Conservation (phyloP, 2,113 vertebrate genomes). For the Dendrocopos noguchii region DNA sequence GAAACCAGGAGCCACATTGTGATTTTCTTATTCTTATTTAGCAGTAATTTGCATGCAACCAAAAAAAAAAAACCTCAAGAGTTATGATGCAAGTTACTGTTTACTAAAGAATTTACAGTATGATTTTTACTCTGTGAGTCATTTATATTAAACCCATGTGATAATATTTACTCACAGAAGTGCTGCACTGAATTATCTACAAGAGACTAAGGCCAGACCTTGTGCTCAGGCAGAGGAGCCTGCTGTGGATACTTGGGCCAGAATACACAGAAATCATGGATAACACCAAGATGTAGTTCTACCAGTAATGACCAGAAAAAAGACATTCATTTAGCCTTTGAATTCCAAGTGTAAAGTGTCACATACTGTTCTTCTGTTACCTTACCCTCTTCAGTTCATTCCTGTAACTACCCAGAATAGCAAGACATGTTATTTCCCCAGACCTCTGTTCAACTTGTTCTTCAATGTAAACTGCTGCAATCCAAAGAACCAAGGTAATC, state of each 20-base stretch:
- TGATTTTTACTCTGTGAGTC: neutral
- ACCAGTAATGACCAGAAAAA: neutral
- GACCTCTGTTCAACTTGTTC: neutral
- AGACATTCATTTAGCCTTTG: neutral
- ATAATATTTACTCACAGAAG: neutral
- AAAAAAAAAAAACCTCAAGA: neutral
- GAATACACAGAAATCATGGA: neutral
- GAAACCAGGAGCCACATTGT: neutral
- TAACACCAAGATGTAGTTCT: neutral
- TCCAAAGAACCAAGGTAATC: neutral
- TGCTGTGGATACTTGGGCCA: neutral
- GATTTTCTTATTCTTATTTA: neutral
- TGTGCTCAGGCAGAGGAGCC: neutral
- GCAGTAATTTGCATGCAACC: neutral
- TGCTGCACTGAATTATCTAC: neutral
- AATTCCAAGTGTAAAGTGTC: neutral
- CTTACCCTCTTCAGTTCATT: neutral
- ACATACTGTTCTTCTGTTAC: neutral
- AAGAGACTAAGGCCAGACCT: neutral
- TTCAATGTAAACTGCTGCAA: neutral
- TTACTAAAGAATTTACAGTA: neutral
- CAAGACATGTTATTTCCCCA: neutral
- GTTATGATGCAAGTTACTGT: neutral
- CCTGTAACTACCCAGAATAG: neutral
- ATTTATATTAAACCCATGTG: neutral